Percentiles rank a stretch among this genome's conserved stretches.
These are phyloP conservation scores for Chymomyza costata DNA, from an alignment of 1,140 invertebrate genomes.

Conservation along the genomic window DNA sequence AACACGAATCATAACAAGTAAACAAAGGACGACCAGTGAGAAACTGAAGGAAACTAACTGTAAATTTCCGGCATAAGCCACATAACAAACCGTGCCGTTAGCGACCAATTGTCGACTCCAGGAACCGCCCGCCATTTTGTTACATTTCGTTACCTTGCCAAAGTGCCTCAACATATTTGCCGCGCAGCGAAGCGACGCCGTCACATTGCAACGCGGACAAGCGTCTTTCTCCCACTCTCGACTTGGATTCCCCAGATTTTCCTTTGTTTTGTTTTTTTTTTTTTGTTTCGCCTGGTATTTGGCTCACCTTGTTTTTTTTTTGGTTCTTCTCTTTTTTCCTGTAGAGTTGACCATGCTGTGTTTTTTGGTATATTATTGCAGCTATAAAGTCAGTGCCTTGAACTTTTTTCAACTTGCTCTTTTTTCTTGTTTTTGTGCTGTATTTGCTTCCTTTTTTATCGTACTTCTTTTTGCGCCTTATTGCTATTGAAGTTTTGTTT, in stretches of 20 bases:
- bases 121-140: conserved; percentile 48
- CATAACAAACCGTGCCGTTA: conserved; percentile 60
- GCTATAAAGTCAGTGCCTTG: conserved; percentile 71
- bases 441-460: conserved; percentile 15
- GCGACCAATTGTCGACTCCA: conserved; percentile 20
- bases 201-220: conserved; percentile 35
- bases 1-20: conserved; percentile 4
- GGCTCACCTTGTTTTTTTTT: conserved; percentile 64
- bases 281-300: conserved; percentile 30
- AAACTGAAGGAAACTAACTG: conserved; percentile 48
- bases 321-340: neutral
- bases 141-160: conserved; percentile 68
- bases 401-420: conserved; percentile 60
- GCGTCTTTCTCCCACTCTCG: too few species aligned
- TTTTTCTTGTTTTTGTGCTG: conserved; percentile 38
- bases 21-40: conserved; percentile 12
- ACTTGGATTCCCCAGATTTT: too few species aligned
- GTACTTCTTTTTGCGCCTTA: conserved; percentile 61
- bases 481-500: conserved; percentile 69
- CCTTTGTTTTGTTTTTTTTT: conserved; percentile 43
- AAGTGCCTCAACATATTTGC: conserved; percentile 65
- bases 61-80: conserved; percentile 68
- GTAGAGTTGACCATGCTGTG: neutral
- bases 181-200: conserved; percentile 1
- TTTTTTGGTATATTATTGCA: conserved; percentile 56